Base-by-base conservation (phyloP, 2,113 vertebrate species). In the Perca schrenkii region DNA sequence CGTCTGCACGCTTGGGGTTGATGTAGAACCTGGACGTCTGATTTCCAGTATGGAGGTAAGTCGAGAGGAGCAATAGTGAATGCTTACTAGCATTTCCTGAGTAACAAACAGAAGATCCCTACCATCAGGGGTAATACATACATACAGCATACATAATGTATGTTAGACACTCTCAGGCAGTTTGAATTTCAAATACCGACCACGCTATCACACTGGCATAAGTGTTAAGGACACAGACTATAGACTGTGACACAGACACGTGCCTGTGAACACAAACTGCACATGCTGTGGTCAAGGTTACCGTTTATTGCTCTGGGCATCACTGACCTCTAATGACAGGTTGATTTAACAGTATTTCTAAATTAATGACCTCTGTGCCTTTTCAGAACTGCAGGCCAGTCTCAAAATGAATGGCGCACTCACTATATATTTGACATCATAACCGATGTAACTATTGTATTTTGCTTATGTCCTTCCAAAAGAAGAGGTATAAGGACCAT, bases 141-240 rank as follows among this genome's bases (percentile, higher is more conserved):
- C 62, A 88, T 69, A 46, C 67, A 65, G 19, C 54, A 56, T 82
- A 17, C 74, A 89, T 89, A 77, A 85, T 80, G 43, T 52, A 86
- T 63, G 66, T 40, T 36, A 25, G 28, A 61, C 34, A 6, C 72
- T 49, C 73, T 63, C 3, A 1, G 47, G 31, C 47, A 49, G 53
- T 70, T 67, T 83, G 49, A 78, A 72, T 86, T 67, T 72, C 82
- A 77, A 68, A 40, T 74, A 21, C 34, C 60, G 47, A 31, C 50
- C 28, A 22, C 25, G 2, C 63, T 1, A 57, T 74, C 40, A 8
- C 36, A 50, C 63, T 47, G 65, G 53, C 57, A 21, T 13, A 61
- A 31, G 21, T 3, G 6, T 43, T 50, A 31, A 22, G 50, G 40
- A 43, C 40, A 43, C 40, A 43, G 40, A 43, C 40, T 43, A 43